Evolutionary conservation across 2,113 vertebrate genomes (phyloP).

Genomic region (Apodemus speciosus): DNA sequence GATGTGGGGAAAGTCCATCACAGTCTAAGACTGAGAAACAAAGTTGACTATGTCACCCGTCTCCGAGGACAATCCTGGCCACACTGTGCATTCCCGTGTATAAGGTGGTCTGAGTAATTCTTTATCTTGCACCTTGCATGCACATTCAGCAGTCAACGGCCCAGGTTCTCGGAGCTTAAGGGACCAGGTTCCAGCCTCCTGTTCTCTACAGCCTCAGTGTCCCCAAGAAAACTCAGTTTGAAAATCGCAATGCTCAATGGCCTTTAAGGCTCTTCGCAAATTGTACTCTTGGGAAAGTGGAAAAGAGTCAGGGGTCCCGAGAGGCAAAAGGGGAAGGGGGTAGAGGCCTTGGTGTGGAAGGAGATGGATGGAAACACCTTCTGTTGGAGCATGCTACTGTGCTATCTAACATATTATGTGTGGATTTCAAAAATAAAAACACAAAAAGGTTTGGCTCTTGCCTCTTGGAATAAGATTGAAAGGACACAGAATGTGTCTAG

Average conservation of each 20-base stretch:
- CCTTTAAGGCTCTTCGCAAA: constrained; percentile 21
- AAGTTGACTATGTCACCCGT: not conserved
- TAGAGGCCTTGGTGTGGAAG: not conserved
- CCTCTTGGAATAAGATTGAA: constrained; percentile 23
- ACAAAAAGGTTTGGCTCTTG: not conserved
- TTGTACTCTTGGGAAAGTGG: not conserved
- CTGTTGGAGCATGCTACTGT: not conserved
- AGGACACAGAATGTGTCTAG: not conserved
- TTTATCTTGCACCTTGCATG: not conserved
- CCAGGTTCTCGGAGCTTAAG: not conserved
- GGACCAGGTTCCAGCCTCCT: not conserved
- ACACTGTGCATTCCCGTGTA: not conserved
- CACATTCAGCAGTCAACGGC: not conserved
- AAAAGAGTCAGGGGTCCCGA: not conserved
- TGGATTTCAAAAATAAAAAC: not conserved
- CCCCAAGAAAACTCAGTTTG: constrained; percentile 8
- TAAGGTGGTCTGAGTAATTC: not conserved
- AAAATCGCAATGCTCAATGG: constrained; percentile 16
- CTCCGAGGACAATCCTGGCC: not conserved
- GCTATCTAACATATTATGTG: not conserved
- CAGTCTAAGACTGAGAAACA: not conserved
- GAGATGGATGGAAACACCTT: not conserved
- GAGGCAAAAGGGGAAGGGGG: not conserved
- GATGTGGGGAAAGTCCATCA: not conserved
- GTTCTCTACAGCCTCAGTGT: not conserved